phyloP scores from a whole-genome alignment of 2,888 invertebrate species.

The Plusia festucae region DNA sequence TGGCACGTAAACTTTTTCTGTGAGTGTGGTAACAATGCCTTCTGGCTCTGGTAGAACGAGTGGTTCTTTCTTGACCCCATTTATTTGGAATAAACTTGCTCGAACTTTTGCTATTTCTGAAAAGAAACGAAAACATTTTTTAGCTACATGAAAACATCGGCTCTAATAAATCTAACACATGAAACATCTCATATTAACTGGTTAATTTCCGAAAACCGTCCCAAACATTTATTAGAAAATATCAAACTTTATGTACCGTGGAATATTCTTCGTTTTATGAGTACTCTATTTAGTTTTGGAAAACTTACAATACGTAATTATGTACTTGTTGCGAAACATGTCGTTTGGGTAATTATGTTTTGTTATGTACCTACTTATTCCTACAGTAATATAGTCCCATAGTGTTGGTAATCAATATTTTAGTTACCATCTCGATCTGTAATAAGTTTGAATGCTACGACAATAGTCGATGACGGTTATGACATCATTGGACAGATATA shows the following conservation, averaged over 20 bases:
- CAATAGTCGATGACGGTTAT: slow-evolving; percentile 59
- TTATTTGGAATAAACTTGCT: slow-evolving; percentile 99
- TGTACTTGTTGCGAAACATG: slow-evolving; percentile 19
- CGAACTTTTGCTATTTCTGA: slow-evolving; percentile 99
- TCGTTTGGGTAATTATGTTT: slow-evolving; percentile 21
- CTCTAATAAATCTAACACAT: slow-evolving; percentile 71
- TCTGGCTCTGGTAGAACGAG: slow-evolving; percentile 97
- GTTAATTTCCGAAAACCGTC: slow-evolving; percentile 74
- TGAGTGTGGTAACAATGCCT: slow-evolving; percentile 96
- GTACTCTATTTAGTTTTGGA: slow-evolving; percentile 56
- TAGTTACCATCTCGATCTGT: slow-evolving; percentile 39
- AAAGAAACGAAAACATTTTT: slow-evolving; percentile 81
- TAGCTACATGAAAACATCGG: slow-evolving; percentile 63
- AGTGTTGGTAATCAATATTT: slow-evolving; percentile 43
- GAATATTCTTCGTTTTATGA: slow-evolving; percentile 65
- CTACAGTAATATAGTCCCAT: slow-evolving; percentile 8
- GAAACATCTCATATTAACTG: slow-evolving; percentile 71
- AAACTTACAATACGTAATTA: slow-evolving; percentile 49
- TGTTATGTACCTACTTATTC: slow-evolving; percentile 15
- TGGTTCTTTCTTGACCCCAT: slow-evolving; percentile 98
- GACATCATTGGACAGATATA: slow-evolving; percentile 73
- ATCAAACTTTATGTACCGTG: slow-evolving; percentile 75
- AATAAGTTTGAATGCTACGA: slow-evolving; percentile 56
- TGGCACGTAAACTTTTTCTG: slow-evolving; percentile 99
- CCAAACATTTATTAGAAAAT: slow-evolving; percentile 72